Conservation (phyloP, 2,113 vertebrate genomes). For the Passer domesticus region DNA sequence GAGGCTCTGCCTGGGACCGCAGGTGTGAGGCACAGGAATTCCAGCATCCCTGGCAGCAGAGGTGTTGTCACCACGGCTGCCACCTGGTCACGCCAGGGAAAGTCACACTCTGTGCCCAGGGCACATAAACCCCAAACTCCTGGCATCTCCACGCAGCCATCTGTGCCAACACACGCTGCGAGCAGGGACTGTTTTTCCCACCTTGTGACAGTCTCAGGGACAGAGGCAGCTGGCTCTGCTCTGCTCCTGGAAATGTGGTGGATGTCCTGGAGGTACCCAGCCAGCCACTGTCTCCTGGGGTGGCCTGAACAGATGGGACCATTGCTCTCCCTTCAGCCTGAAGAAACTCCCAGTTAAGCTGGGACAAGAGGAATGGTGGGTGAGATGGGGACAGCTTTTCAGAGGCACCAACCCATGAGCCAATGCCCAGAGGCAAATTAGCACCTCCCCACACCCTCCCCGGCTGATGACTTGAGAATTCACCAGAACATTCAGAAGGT, state of each 20-base stretch:
- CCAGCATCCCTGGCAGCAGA: not conserved
- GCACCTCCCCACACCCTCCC: not conserved
- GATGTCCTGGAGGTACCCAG: not conserved
- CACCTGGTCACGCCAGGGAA: not conserved
- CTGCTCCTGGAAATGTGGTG: not conserved
- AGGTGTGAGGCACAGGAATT: not conserved
- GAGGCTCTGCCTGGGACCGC: not conserved
- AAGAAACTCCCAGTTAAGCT: not conserved
- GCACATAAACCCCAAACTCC: not conserved
- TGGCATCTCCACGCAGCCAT: rapidly evolving
- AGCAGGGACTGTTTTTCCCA: not conserved
- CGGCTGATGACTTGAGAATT: not conserved
- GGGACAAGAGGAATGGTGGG: not conserved
- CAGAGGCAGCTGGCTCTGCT: not conserved
- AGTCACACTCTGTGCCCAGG: not conserved
- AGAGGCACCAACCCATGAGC: not conserved
- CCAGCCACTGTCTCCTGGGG: not conserved
- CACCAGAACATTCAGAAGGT: not conserved
- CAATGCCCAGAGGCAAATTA: not conserved
- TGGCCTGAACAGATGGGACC: not conserved
- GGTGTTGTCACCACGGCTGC: not conserved
- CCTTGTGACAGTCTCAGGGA: not conserved
- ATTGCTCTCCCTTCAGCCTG: not conserved
- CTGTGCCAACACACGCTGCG: not conserved
- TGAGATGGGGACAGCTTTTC: not conserved